Base-by-base conservation (phyloP, 2,113 vertebrate species). In the Equus przewalskii region DNA sequence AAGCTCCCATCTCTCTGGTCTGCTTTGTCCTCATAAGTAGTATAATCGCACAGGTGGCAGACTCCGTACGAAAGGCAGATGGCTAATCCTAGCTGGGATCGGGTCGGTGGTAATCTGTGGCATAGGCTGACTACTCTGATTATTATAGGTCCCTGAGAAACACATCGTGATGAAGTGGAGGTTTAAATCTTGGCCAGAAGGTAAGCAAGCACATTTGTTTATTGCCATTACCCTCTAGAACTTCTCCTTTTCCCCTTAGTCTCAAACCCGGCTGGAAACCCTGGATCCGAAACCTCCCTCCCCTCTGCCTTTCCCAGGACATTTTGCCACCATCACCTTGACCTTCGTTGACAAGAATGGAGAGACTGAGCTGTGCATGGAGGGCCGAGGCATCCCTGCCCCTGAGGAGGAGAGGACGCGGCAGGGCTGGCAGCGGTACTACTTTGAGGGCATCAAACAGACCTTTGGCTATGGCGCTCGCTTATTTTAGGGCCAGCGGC, bases 361-460 rank as follows among this genome's bases (percentile, higher is more conserved):
- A 0, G 99, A 99, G 98, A 99, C 99, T 0, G 99, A 99, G 97
- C 98, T 99, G 76, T 98, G 95, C 93, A 98, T 99, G 98, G 99
- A 99, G 96, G 99, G 99, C 89, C 98, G 98, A 44, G 99, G 99
- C 9, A 97, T 99, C 80, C 99, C 99, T 41, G 98, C 98, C 28
- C 99, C 98, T 0, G 99, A 99, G 98, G 99, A 99, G 92, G 99
- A 99, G 94, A 98, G 99, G 97, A 99, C 99, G 88, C 98, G 98
- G 97, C 99, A 99, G 98, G 99, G 99, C 90, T 99, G 99, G 99
- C 99, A 98, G 97, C 99, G 99, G 95, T 99, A 99, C 97, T 99
- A 99, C 98, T 99, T 99, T 1, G 99, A 99, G 96, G 99, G 99
- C 98, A 99, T 99, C 97, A 99, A 99, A 98, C 99, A 99, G 99